Percentiles rank a stretch among this genome's conserved stretches.
These are phyloP conservation scores for Hemichromis elongatus DNA, from an alignment of 2,113 vertebrate genomes.

Conservation along the genomic window DNA sequence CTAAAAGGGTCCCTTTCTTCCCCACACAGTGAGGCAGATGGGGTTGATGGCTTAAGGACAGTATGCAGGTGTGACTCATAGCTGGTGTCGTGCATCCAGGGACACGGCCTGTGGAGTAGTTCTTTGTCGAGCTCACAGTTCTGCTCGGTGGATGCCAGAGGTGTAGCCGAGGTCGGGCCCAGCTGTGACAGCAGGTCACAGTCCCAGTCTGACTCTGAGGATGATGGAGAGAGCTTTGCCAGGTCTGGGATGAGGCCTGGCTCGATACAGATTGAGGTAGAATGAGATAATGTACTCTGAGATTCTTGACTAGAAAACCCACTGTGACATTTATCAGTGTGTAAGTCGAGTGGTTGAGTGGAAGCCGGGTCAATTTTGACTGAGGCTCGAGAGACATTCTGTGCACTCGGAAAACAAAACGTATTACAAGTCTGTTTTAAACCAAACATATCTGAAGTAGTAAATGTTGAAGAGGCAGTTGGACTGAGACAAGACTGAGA, in stretches of 20 bases:
- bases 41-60: slow-evolving; percentile 34
- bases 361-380: neutral
- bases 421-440: neutral
- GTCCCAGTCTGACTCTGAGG: slow-evolving; percentile 63
- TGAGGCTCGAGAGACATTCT: neutral
- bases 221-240: slow-evolving; percentile 13
- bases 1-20: slow-evolving; percentile 35
- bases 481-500: neutral
- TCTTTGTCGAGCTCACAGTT: slow-evolving; percentile 42
- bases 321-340: neutral
- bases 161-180: rapidly evolving
- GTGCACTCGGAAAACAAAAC: neutral
- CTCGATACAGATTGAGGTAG: slow-evolving; percentile 65
- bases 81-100: slow-evolving; percentile 49
- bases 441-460: neutral
- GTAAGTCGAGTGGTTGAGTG: neutral
- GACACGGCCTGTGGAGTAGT: slow-evolving; percentile 61
- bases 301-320: slow-evolving; percentile 18
- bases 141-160: neutral
- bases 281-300: slow-evolving; percentile 30
- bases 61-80: slow-evolving; percentile 64
- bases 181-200: slow-evolving; percentile 55
- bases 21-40: neutral
- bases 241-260: slow-evolving; percentile 48
- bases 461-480: neutral